Evolutionary conservation across 2,113 vertebrate genomes (phyloP).

Genomic region (Mirza zaza): DNA sequence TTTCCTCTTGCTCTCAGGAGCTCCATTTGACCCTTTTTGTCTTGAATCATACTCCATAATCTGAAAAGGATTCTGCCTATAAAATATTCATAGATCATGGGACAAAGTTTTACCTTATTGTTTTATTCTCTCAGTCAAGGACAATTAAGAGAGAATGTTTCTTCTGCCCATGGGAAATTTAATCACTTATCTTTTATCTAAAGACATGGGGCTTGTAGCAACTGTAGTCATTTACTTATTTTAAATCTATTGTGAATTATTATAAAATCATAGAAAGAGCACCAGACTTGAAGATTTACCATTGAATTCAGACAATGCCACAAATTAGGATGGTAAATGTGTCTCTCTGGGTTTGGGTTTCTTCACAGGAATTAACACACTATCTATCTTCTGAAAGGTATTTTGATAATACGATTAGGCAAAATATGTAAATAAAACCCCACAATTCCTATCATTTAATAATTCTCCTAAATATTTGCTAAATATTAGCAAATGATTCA

Average conservation of each 20-base stretch:
- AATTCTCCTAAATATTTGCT: neutral
- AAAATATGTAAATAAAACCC: neutral
- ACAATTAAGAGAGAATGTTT: neutral
- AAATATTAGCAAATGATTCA: slow-evolving; percentile 5
- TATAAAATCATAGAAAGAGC: neutral
- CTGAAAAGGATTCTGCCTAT: neutral
- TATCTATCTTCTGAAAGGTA: neutral
- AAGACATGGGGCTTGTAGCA: neutral
- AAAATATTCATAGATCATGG: neutral
- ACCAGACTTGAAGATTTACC: neutral
- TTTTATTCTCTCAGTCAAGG: slow-evolving; percentile 19
- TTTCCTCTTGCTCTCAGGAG: neutral
- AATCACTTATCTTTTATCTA: neutral
- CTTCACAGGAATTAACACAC: neutral
- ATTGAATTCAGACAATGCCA: neutral
- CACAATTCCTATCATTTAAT: neutral
- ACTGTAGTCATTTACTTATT: neutral
- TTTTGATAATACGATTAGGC: neutral
- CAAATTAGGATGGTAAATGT: neutral
- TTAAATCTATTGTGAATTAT: neutral
- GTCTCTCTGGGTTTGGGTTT: neutral
- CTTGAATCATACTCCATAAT: neutral
- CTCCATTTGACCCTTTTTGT: neutral
- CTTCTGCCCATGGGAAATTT: neutral
- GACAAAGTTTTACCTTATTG: neutral